Percentiles rank a stretch among this genome's conserved stretches.
Evolutionary conservation across 2,113 vertebrate genomes (phyloP).

Genomic region (Halichoeres trimaculatus): DNA sequence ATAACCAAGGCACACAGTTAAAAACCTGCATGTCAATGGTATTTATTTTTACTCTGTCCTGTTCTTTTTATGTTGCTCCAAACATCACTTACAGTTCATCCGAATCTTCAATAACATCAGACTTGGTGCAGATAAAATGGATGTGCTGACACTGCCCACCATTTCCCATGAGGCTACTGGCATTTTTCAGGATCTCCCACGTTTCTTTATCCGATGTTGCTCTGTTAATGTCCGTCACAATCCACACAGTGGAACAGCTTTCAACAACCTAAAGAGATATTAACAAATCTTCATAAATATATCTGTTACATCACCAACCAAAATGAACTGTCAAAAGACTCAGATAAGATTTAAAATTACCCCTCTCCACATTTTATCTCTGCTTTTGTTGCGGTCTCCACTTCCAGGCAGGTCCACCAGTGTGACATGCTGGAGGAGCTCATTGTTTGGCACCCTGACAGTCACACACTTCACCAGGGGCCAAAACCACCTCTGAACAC

Average conservation of each 20-base stretch:
- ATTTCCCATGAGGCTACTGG: slow-evolving; percentile 42
- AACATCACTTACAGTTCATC: background rate
- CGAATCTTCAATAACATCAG: slow-evolving; percentile 2
- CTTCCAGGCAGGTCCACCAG: slow-evolving; percentile 71
- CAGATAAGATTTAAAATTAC: slow-evolving; percentile 12
- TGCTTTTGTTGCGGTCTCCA: slow-evolving; percentile 65
- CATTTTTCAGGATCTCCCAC: slow-evolving; percentile 55
- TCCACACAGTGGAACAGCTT: slow-evolving; percentile 65
- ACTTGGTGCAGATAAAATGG: slow-evolving; percentile 69
- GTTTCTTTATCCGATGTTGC: slow-evolving; percentile 48
- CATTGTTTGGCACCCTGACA: slow-evolving; percentile 43
- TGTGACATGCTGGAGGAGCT: slow-evolving; percentile 53
- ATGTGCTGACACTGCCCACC: slow-evolving; percentile 62
- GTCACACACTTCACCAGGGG: slow-evolving; percentile 71
- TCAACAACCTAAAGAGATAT: slow-evolving; percentile 44
- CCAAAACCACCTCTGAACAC: slow-evolving; percentile 39
- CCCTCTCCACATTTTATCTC: slow-evolving; percentile 65
- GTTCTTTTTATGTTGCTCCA: background rate
- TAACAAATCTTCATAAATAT: background rate
- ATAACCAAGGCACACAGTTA: too few species aligned
- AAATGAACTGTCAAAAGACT: background rate
- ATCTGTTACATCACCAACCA: background rate
- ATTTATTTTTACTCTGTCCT: background rate
- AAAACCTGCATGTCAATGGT: too few species aligned
- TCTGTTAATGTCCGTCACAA: slow-evolving; percentile 61